Evolutionary conservation across 2,113 vertebrate species (phyloP), one percentile per base, ranked within the genome.

Genomic region (Pogonocichla stellata): DNA sequence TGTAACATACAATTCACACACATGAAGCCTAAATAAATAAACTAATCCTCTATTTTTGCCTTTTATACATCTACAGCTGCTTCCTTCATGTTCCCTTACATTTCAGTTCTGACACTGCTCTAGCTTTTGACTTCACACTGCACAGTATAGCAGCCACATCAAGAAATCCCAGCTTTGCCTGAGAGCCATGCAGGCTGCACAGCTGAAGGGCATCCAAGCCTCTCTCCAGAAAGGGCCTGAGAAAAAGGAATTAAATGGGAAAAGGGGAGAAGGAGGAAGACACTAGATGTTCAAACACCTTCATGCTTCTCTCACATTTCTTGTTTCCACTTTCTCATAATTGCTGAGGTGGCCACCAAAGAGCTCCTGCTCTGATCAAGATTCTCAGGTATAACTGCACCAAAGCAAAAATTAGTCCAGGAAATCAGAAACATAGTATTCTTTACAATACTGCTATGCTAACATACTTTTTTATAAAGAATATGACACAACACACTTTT

Each of bases 11-110:
- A 86, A 66, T 75, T 91, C 53, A 72, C 17, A 83, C 11, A 50
- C 6, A 50, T 4, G 38, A 75, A 86, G 28, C 9, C 61, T 79
- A 88, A 82, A 92, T 23, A 81, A 83, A 95, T 48, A 74, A 86
- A 79, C 4, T 14, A 62, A 40, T 40, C 14, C 12, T 62, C n/a
- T 57, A 1, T 2, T 57, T 78, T 57, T 70, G 47, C 11, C 10
- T 43, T 29, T 19, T 62, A 62, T 45, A 42, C 18, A 69, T 23
- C 34, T 50, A 67, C 15, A 58, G 29, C 23, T 75, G 53, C 23
- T 43, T 83, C 13, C 18, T 38, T 50, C 25, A 40, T 33, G 13
- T 50, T 72, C 19, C 4, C 4, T 48, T 25, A 54, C 8, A 15
- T 83, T 56, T 12, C 61, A 54, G 16, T 33, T 74, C 20, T 0